Conservation (phyloP, 2,888 invertebrate genomes). For the Acheta domesticus region DNA sequence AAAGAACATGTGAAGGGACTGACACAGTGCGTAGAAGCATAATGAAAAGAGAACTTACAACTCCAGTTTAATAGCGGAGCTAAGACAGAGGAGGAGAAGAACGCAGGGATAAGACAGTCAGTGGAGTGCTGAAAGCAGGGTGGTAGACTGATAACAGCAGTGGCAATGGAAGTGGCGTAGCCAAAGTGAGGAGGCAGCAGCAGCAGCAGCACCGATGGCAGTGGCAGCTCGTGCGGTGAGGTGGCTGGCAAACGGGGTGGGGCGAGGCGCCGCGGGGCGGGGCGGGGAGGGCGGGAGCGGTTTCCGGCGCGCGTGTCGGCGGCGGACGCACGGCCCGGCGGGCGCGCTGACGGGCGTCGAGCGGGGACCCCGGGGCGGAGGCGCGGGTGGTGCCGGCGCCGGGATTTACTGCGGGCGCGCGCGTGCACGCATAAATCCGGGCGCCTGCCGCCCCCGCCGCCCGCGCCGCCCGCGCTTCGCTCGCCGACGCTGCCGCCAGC, state of each 20-base stretch:
- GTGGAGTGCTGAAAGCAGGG: no score
- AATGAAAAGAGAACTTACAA: no score
- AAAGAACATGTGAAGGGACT: no score
- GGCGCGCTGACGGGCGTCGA: conserved; percentile 5
- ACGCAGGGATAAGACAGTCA: no score
- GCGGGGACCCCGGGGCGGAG: conserved; percentile 39
- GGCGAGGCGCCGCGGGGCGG: not conserved
- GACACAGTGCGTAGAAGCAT: no score
- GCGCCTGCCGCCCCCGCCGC: not conserved
- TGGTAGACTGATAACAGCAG: no score
- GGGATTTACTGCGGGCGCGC: conserved; percentile 48
- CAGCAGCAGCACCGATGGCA: not conserved
- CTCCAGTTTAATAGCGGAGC: no score
- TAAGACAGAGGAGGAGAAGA: no score
- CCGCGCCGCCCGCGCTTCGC: not conserved
- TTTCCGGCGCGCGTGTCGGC: not conserved
- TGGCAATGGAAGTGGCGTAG: not conserved
- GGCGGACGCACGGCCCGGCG: not conserved
- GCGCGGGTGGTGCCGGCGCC: conserved; percentile 43
- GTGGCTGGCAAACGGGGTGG: not conserved
- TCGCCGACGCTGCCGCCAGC: not conserved
- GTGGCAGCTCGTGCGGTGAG: no score
- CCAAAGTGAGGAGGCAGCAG: not conserved
- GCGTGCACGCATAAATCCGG: conserved; percentile 23
- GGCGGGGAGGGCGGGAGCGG: not conserved